Conservation (phyloP, 2,888 invertebrate species). For the Globia sparganii region DNA sequence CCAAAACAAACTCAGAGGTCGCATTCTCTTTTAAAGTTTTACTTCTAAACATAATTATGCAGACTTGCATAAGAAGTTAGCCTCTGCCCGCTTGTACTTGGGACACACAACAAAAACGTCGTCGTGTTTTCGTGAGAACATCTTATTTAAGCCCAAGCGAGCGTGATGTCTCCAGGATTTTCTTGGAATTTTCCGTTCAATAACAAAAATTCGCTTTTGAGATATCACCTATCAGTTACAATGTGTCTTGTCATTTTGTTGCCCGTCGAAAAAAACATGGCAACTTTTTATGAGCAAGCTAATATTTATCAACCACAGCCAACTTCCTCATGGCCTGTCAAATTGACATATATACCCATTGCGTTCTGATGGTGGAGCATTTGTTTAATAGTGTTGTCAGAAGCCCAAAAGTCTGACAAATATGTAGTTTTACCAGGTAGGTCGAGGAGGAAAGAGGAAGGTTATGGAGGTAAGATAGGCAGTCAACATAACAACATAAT, state of each 20-base stretch:
- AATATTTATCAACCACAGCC: neutral
- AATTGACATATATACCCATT: neutral
- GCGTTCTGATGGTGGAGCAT: neutral
- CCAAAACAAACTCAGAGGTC: too few relatives aligned
- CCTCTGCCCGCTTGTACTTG: conserved; percentile 31
- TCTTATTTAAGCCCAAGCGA: conserved; percentile 82
- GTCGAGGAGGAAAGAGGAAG: neutral
- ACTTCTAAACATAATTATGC: too few relatives aligned
- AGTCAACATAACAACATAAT: too few relatives aligned
- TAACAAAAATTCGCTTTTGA: conserved; percentile 63
- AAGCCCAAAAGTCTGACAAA: neutral
- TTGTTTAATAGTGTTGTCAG: neutral
- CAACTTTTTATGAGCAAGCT: neutral
- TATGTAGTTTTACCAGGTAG: neutral
- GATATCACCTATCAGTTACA: conserved; percentile 42
- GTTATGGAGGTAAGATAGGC: neutral
- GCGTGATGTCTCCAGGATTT: conserved; percentile 78
- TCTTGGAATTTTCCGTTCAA: conserved; percentile 72
- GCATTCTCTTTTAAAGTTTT: too few relatives aligned
- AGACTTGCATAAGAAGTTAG: neutral
- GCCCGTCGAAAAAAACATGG: neutral
- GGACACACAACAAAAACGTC: conserved; percentile 69
- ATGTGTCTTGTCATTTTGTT: conserved; percentile 7
- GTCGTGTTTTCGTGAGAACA: conserved; percentile 76
- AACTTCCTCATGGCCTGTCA: neutral